Percentiles rank a stretch among this genome's conserved stretches.
These are phyloP conservation scores for Pemphredon lugubris DNA, from an alignment of 2,888 invertebrate species.

Conservation along the genomic window DNA sequence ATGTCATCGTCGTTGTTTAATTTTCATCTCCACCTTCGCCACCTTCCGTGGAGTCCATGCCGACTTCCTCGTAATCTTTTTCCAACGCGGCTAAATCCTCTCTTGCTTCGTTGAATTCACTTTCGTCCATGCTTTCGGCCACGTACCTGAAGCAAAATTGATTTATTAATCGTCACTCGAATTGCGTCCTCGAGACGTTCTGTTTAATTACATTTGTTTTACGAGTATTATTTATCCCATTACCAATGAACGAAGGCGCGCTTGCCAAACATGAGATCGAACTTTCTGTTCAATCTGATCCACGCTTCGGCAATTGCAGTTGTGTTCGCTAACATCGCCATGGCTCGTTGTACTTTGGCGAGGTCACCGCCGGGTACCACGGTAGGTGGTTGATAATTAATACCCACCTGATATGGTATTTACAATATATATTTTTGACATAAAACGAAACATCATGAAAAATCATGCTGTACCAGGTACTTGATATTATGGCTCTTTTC, in stretches of 20 bases:
- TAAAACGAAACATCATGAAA: too few species aligned
- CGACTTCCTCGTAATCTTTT: conserved; percentile 94
- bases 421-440: background rate
- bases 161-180: too few species aligned
- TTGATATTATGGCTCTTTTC: too few species aligned
- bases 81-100: conserved; percentile 88
- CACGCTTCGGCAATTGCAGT: conserved; percentile 85
- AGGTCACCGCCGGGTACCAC: conserved; percentile 81
- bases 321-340: conserved; percentile 82
- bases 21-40: conserved; percentile 89
- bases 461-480: too few species aligned
- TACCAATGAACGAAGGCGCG: conserved; percentile 87
- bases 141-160: conserved; percentile 63
- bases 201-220: too few species aligned
- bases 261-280: conserved; percentile 85
- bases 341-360: conserved; percentile 84
- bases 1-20: conserved; percentile 14
- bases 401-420: conserved; percentile 78
- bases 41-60: conserved; percentile 92
- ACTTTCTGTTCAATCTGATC: conserved; percentile 85
- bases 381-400: conserved; percentile 77
- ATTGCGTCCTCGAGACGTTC: background rate
- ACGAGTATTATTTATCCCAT: too few species aligned
- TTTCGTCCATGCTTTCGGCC: conserved; percentile 72
- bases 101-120: conserved; percentile 77